These are phyloP conservation scores for Melanotus villosus DNA, from an alignment of 2,888 invertebrate species.

Conservation along the genomic window DNA sequence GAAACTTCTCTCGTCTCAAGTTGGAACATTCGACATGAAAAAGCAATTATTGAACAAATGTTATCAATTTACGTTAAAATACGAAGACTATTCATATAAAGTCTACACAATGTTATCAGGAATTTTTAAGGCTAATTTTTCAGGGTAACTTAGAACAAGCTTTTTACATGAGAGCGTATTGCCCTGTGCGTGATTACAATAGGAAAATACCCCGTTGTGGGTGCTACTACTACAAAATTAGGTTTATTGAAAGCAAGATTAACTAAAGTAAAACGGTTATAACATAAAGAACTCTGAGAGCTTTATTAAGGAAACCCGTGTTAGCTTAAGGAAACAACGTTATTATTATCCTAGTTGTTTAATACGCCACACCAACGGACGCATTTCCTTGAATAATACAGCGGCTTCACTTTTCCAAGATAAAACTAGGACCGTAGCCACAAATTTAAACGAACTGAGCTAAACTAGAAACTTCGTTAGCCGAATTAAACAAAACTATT, in stretches of 20 bases:
- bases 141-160: background rate
- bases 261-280: background rate
- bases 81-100: background rate
- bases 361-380: too few relatives aligned
- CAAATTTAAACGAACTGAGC: too few relatives aligned
- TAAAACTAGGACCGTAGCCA: too few relatives aligned
- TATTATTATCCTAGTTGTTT: too few relatives aligned
- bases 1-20: constrained; percentile 26
- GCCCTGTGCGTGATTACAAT: background rate
- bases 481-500: too few relatives aligned
- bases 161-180: background rate
- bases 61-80: constrained; percentile 2
- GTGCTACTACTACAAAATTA: background rate
- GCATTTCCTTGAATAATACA: too few relatives aligned
- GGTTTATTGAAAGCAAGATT: constrained; percentile 1
- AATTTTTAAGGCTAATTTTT: background rate
- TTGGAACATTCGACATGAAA: constrained; percentile 31
- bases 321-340: too few relatives aligned
- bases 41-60: constrained; percentile 29
- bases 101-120: background rate
- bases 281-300: background rate
- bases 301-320: too few relatives aligned
- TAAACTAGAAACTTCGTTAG: too few relatives aligned
- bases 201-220: background rate
- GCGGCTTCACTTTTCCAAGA: too few relatives aligned